Evolutionary conservation across 2,113 vertebrate species (phyloP).

Genomic region (Caloenas nicobarica): DNA sequence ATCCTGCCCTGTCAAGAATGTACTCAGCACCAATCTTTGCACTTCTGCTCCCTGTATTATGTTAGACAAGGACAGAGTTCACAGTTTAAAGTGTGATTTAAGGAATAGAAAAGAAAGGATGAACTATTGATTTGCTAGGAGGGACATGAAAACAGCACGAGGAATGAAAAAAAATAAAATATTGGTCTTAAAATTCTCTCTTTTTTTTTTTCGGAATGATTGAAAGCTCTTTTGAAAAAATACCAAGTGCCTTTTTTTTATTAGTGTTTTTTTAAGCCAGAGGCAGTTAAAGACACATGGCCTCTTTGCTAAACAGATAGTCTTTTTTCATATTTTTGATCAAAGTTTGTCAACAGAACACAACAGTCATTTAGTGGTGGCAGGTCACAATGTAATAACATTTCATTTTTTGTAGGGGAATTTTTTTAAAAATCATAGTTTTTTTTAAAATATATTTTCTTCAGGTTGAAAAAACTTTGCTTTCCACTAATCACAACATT

Average conservation of each 20-base stretch:
- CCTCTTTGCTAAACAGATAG: not conserved
- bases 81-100: not conserved
- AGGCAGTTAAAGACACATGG: not conserved
- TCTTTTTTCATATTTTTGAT: not conserved
- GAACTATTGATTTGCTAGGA: not conserved
- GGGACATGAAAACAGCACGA: not conserved
- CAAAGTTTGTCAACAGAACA: not conserved
- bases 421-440: not conserved
- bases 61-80: not conserved
- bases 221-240: not conserved
- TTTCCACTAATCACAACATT: not conserved
- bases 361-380: not conserved
- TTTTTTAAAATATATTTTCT: not conserved
- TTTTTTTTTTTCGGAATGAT: not conserved
- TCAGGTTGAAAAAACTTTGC: not conserved
- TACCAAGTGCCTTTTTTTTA: rapidly evolving
- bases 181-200: not conserved
- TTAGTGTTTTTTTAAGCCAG: not conserved
- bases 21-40: not conserved
- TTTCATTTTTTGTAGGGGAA: not conserved
- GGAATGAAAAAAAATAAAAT: not conserved
- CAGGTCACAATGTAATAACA: not conserved
- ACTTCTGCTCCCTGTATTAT: not conserved
- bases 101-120: not conserved
- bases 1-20: not conserved